Evolutionary conservation across 2,888 invertebrate species (phyloP).

Genomic region (Trissolcus brochymenae): DNA sequence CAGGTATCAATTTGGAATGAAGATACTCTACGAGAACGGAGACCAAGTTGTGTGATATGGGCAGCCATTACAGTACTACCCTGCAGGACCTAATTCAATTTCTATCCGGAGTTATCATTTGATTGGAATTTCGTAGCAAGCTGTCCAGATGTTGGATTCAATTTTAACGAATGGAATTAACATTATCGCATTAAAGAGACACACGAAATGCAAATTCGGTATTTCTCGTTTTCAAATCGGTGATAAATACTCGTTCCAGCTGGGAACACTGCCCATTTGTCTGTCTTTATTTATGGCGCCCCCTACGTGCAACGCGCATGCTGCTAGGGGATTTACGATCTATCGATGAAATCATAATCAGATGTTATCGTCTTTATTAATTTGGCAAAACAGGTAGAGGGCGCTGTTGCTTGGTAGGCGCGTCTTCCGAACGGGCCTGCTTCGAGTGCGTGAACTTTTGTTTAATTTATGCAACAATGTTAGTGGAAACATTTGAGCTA

Average conservation of each 20-base stretch:
- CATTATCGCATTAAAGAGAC: constrained; percentile 51
- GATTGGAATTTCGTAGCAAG: constrained; percentile 35
- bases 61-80: background rate
- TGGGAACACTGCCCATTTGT: constrained; percentile 47
- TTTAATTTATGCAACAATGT: constrained; percentile 51
- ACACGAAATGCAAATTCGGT: constrained; percentile 53
- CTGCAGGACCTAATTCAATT: constrained; percentile 34
- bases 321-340: constrained; percentile 54
- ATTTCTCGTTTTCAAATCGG: constrained; percentile 48
- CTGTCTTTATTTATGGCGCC: constrained; percentile 49
- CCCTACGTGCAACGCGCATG: constrained; percentile 54
- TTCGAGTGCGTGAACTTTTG: constrained; percentile 40
- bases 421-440: constrained; percentile 8
- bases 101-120: constrained; percentile 29
- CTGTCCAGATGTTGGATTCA: constrained; percentile 47
- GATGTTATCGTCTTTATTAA: constrained; percentile 53
- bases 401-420: constrained; percentile 9
- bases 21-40: background rate
- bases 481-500: constrained; percentile 32
- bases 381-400: background rate
- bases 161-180: constrained; percentile 49
- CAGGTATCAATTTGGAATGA: too few relatives aligned
- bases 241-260: constrained; percentile 51
- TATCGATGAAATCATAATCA: constrained; percentile 55
- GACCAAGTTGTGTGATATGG: background rate